Conservation (phyloP, 2,113 vertebrate species). For the Petromus typicus region DNA sequence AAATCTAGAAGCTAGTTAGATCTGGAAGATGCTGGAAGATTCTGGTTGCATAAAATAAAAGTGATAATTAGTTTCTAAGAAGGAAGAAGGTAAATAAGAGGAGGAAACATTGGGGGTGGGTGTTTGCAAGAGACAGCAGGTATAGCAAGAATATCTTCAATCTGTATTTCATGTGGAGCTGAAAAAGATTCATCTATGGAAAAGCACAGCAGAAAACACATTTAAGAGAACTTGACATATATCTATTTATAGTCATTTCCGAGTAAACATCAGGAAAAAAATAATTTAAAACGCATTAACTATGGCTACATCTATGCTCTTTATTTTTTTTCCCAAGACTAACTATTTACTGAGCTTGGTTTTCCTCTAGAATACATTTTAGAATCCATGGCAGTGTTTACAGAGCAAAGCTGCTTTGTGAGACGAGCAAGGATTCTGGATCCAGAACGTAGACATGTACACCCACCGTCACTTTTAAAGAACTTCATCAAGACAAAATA, state of each 20-base stretch:
- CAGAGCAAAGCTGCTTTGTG: neutral
- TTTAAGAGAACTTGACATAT: conserved; percentile 12
- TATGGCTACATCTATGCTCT: neutral
- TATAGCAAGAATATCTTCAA: neutral
- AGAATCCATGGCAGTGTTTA: neutral
- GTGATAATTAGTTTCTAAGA: conserved; percentile 43
- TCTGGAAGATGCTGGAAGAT: conserved; percentile 42
- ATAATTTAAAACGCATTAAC: conserved; percentile 34
- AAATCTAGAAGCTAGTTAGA: neutral
- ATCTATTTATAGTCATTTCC: conserved; percentile 17
- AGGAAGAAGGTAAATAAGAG: neutral
- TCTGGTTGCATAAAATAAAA: neutral
- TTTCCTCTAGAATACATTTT: conserved; percentile 35
- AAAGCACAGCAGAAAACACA: conserved; percentile 15
- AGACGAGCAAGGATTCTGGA: neutral
- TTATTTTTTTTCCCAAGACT: neutral
- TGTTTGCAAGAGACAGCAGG: neutral
- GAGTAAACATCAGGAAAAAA: conserved; percentile 39
- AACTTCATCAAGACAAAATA: conserved; percentile 49
- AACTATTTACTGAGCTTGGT: conserved; percentile 20
- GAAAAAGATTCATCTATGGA: neutral
- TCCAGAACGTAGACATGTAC: neutral
- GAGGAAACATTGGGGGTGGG: neutral
- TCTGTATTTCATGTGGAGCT: neutral
- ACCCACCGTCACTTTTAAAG: conserved; percentile 43